Base-by-base conservation (phyloP, 2,113 vertebrate genomes). In the Eptesicus fuscus region DNA sequence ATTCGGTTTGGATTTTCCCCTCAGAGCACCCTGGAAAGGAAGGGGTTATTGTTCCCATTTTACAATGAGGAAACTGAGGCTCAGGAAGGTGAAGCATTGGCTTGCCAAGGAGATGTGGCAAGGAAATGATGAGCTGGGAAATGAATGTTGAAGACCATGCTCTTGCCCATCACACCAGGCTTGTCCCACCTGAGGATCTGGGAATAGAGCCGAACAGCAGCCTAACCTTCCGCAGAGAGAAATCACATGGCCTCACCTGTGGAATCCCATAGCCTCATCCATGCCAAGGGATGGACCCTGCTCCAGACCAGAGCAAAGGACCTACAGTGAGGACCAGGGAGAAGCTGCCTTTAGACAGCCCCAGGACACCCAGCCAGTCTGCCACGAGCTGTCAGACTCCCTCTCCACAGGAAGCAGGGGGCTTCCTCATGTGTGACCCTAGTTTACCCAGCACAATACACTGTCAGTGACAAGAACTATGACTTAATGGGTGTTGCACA, bases 1-100 rank as follows among this genome's bases (percentile, higher is more conserved):
- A 23, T 63, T 83, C 63, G 32, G 49, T 44, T 84, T 70, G 42
- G 32, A 32, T 56, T 42, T 53, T 47, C 42, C 16, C 22, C 47
- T 82, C 16, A 22, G 53, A 70, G 18, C 22, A 88, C 35, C 32
- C 37, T n/a, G 30, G 42, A 51, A 53, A 78, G 18, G 40, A 80
- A 63, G 28, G 40, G 30, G 30, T 40, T 70, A 20, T 22, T 67
- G 79, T 28, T 93, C 32, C 59, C 14, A 25, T 42, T 77, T 78
- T 69, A 86, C 17, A 91, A 17, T 37, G 51, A 92, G 76, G 84
- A 93, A 77, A 82, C 40, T 14, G 78, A 90, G 23, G 17, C 47
- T 93, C 40, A 69, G 35, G 40, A 59, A 44, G 32, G 77, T 51
- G 30, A 67, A 74, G 37, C 0, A 69, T 44, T 1, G 20, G 23